Evolutionary conservation across 2,888 invertebrate species (phyloP), one percentile per base, ranked within the genome.

Genomic region (Chloroclysta siterata): DNA sequence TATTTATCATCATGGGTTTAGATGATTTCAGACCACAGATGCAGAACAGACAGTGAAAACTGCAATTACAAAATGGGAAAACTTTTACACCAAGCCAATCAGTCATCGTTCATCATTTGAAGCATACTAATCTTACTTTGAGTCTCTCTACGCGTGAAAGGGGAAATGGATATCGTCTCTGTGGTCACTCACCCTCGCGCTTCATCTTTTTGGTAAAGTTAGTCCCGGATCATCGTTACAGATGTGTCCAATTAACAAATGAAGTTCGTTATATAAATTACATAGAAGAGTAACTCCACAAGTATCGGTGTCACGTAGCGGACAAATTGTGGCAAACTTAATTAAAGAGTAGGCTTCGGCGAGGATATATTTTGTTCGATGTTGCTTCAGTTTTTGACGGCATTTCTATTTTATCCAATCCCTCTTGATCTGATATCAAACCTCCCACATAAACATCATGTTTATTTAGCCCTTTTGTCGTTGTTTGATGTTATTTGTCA

Each of bases 281-380:
- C 66, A 52, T 53, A 59, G 55, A 54, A 66, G 52, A 68, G 64
- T 63, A 59, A 66, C 65, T 69, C 14, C 36, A 65, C 50, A 70
- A 65, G 70, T 57, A 58, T 72, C 73, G 73, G 69, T 74, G 80
- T 84, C 85, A 87, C 87, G 88, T 85, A 64, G 36, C 65, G 81
- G 83, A 86, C 84, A 84, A 88, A 86, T 84, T 85, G 82, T 76
- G 79, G 81, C 77, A 76, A 83, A 85, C 79, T 85, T 84, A 85
- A 88, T 89, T 88, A 88, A 79, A 83, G 82, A 85, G 79, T 80
- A 41, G 22, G 46, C 36, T 52, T 46, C 28, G 78, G 67, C 69
- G 66, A 56, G 57, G 55, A 62, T 55, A 51, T 13, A 22, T 39
- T 54, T 52, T 52, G 14, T 63, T 36, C n/a, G 22, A 50, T 15